phyloP scores from a whole-genome alignment of 1,140 invertebrate genomes.

The Dendrolimus punctatus region DNA sequence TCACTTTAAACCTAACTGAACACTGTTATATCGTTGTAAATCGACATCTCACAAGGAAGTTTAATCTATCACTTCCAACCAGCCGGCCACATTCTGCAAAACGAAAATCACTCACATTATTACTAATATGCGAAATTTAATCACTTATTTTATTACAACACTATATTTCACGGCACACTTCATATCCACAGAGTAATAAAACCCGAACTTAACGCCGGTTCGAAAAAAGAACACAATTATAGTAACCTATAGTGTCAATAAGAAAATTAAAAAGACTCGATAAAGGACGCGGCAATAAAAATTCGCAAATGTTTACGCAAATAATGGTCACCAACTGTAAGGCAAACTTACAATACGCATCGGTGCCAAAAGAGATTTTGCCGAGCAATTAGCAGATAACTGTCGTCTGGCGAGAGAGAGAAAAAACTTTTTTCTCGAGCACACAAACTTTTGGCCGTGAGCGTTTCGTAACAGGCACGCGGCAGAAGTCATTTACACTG shows the following conservation, averaged over 20 bases:
- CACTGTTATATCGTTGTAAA: conserved; percentile 40
- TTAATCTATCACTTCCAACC: conserved; percentile 47
- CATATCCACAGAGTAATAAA: neutral
- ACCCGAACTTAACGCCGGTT: neutral
- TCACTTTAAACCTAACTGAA: conserved; percentile 54
- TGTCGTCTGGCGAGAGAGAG: conserved; percentile 34
- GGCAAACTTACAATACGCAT: conserved; percentile 19
- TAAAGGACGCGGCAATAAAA: conserved; percentile 24
- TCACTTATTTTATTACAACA: conserved; percentile 14
- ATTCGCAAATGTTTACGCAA: conserved; percentile 32
- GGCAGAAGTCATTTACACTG: conserved; percentile 22
- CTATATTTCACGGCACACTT: neutral
- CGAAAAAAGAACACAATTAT: conserved; percentile 7
- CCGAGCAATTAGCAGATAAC: conserved; percentile 43
- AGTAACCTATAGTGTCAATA: conserved; percentile 15
- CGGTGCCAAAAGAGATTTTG: conserved; percentile 46
- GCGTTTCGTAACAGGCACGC: conserved; percentile 33
- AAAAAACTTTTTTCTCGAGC: conserved; percentile 42
- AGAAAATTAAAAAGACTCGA: conserved; percentile 23
- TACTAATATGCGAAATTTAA: conserved; percentile 28
- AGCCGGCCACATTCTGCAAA: conserved; percentile 24
- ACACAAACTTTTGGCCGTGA: conserved; percentile 34
- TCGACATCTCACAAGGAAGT: conserved; percentile 46
- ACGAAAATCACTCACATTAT: conserved; percentile 36
- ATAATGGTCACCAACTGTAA: conserved; percentile 21